These are phyloP conservation scores for Labia minor DNA, from an alignment of 2,888 invertebrate species.

Conservation along the genomic window DNA sequence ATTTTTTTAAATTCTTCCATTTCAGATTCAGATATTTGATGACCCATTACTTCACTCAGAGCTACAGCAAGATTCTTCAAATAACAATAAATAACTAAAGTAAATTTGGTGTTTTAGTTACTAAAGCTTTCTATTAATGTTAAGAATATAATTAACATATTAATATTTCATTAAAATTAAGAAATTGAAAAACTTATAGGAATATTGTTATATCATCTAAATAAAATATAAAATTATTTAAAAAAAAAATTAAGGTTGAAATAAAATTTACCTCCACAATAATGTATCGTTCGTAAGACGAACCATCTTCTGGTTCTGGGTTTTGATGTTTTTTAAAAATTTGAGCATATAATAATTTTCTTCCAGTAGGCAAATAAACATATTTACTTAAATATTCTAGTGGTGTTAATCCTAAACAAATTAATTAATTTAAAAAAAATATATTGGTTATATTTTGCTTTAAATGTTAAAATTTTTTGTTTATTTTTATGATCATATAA, in stretches of 20 bases:
- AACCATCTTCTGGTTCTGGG: slow-evolving; percentile 23
- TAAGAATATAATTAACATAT: too few species aligned
- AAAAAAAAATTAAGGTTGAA: too few species aligned
- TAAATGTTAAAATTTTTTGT: too few species aligned
- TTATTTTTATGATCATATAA: too few species aligned
- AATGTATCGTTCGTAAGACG: background rate
- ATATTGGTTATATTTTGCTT: slow-evolving; percentile 15
- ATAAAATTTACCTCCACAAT: background rate
- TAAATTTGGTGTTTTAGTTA: background rate
- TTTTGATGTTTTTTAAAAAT: slow-evolving; percentile 41
- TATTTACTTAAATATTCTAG: slow-evolving; percentile 59
- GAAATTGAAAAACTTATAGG: too few species aligned
- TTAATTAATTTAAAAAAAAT: slow-evolving; percentile 31
- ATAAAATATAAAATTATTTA: too few species aligned
- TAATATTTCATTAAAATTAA: too few species aligned
- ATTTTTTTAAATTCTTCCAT: slow-evolving; percentile 38
- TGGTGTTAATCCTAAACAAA: slow-evolving; percentile 53
- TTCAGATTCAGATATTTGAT: slow-evolving; percentile 43
- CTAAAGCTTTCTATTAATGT: too few species aligned
- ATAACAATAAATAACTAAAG: background rate
- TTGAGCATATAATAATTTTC: slow-evolving; percentile 45
- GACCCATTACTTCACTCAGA: slow-evolving; percentile 54
- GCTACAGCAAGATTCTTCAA: slow-evolving; percentile 45
- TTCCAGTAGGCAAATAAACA: slow-evolving; percentile 50
- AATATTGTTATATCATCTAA: too few species aligned